Evolutionary conservation across 2,797 vertebrate species (phyloP), one percentile per base, ranked within the genome.

Genomic region (Cyprinella venusta): DNA sequence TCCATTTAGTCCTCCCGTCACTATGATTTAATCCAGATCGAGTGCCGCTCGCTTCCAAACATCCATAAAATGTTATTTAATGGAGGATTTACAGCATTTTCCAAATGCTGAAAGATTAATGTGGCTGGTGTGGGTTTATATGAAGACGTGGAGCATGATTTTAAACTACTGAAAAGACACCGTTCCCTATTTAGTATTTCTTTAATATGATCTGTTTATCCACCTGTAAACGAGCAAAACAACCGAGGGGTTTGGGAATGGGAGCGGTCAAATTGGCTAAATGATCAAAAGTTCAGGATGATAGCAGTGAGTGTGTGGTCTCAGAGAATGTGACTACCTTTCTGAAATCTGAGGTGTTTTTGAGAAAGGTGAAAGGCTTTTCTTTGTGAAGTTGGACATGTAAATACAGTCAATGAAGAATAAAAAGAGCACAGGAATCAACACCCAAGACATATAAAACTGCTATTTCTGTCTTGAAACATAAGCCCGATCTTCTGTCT

Each of bases 41-140:
- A 86, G 79, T 52, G 85, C 63, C 76, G 83, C 78, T 90, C 87
- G 50, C 91, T 75, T 88, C 90, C 90, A 83, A 85, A 91, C 88
- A 89, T 92, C 91, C 90, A 89, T 92, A 89, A 93, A 94, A 93
- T 91, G 90, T 92, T 91, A 91, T 93, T 94, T 93, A 93, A 90
- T 85, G 79, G 56, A 87, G 91, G 89, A 93, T 94, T 90, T 91
- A 89, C 90, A 86, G 83, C 85, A 82, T 82, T 82, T 87, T 83
- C 87, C 80, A 84, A 86, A 69, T 88, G 18, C 33, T 59, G 71
- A 79, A 68, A 4, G 64, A 61, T 69, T 50, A 52, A 40, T 2
- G 64, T 63, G 24, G 21, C 2, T 12, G 13, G 4, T 56, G 52
- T 52, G 10, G 64, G 13, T 65, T 18, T 50, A 76, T 48, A 69